Conservation (phyloP, 2,113 vertebrate genomes). For the Polypterus senegalus region DNA sequence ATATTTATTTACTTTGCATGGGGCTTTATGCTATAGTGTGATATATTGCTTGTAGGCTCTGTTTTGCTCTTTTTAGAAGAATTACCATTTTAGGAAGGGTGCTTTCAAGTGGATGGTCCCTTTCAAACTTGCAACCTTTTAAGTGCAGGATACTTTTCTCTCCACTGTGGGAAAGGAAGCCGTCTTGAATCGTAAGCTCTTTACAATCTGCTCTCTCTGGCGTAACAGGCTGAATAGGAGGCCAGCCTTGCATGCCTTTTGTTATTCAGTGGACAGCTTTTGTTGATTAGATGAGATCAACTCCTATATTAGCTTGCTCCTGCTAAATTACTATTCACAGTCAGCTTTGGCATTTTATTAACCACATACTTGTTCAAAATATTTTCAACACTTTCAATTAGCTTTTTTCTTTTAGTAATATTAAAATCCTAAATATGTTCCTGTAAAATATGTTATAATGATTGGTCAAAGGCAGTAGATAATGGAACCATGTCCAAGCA, state of each 20-base stretch:
- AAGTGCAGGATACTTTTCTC: slow-evolving; percentile 25
- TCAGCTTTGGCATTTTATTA: too few relatives aligned
- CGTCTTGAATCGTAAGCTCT: slow-evolving; percentile 33
- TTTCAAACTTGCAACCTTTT: slow-evolving; percentile 30
- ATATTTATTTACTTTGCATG: too few relatives aligned
- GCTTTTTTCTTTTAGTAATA: too few relatives aligned
- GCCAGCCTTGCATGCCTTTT: slow-evolving; percentile 27
- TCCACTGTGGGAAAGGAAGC: slow-evolving; percentile 39
- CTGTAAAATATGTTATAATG: too few relatives aligned
- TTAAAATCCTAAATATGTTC: too few relatives aligned
- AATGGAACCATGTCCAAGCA: too few relatives aligned
- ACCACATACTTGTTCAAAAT: too few relatives aligned
- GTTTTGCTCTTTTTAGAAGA: slow-evolving; percentile 16
- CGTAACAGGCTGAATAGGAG: slow-evolving; percentile 29
- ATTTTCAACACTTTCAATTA: too few relatives aligned
- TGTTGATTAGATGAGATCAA: slow-evolving; percentile 1
- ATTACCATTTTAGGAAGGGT: slow-evolving; percentile 20
- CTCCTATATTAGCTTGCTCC: not conserved
- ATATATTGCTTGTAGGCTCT: not conserved
- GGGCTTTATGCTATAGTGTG: slow-evolving; percentile 2
- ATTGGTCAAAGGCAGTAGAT: too few relatives aligned
- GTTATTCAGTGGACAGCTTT: slow-evolving; percentile 28
- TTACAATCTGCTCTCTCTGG: slow-evolving; percentile 22
- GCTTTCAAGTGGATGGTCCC: slow-evolving; percentile 18
- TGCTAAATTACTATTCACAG: too few relatives aligned